phyloP scores from a whole-genome alignment of 2,888 invertebrate genomes.

The Rhyacophila evoluta region DNA sequence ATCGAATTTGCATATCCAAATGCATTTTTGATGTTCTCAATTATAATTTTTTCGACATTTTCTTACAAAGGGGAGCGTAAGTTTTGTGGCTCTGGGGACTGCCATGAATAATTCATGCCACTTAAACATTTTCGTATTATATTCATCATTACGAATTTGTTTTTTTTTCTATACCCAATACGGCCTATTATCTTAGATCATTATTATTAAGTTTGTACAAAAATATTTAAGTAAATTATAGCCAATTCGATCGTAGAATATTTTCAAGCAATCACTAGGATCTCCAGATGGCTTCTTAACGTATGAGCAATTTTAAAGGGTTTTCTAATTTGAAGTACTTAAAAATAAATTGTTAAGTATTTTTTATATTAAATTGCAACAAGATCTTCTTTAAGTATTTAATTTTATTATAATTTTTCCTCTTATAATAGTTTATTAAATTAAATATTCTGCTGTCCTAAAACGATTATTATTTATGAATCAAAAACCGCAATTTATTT shows the following conservation, averaged over 20 bases:
- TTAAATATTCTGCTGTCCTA: too few relatives aligned
- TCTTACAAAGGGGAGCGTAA: constrained; percentile 32
- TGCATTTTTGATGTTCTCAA: constrained; percentile 41
- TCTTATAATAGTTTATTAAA: too few relatives aligned
- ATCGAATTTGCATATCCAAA: constrained; percentile 32
- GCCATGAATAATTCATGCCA: constrained; percentile 38
- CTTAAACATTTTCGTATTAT: constrained; percentile 36
- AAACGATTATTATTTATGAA: too few relatives aligned
- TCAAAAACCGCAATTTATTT: too few relatives aligned
- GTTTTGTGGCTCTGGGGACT: background rate
- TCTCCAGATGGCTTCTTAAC: background rate
- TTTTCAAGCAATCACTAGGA: background rate
- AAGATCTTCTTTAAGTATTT: too few relatives aligned
- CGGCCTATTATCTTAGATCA: constrained; percentile 11
- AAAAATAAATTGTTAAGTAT: too few relatives aligned
- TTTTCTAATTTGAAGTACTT: background rate
- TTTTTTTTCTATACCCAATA: constrained; percentile 18
- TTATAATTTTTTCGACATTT: constrained; percentile 40
- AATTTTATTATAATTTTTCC: too few relatives aligned
- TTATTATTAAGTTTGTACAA: constrained; percentile 16
- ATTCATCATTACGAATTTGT: constrained; percentile 17
- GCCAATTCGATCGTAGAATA: background rate
- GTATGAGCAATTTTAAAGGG: background rate
- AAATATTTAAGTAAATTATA: background rate
- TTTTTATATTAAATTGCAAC: too few relatives aligned